Percentiles rank a stretch among this genome's conserved stretches.
These are phyloP conservation scores for Pelosia muscerda DNA, from an alignment of 2,888 invertebrate species.

Conservation along the genomic window DNA sequence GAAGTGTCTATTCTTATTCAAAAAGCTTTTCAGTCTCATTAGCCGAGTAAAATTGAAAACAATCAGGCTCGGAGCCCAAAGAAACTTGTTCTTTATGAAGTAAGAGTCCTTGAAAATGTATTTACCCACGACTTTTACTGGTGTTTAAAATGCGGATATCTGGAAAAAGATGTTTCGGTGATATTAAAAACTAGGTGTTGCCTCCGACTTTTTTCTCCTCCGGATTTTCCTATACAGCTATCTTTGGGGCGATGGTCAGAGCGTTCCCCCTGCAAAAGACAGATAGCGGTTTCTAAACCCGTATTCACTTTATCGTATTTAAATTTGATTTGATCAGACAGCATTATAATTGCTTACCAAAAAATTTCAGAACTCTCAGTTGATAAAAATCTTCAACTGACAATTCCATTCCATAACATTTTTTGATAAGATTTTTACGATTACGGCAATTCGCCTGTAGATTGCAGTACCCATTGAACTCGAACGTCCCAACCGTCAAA, in stretches of 20 bases:
- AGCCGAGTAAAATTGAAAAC: constrained; percentile 34
- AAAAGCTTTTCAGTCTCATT: constrained; percentile 39
- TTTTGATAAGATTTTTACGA: background rate
- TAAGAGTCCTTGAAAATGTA: background rate
- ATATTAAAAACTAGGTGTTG: too few species aligned
- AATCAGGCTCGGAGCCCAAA: constrained; percentile 27
- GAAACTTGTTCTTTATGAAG: constrained; percentile 5
- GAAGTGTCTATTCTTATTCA: constrained; percentile 32
- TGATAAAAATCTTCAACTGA: background rate
- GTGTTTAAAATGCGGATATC: background rate
- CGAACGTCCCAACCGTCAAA: background rate
- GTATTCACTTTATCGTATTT: too few species aligned
- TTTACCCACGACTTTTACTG: background rate
- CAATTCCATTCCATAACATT: background rate
- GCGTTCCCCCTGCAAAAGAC: too few species aligned
- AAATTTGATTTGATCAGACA: too few species aligned
- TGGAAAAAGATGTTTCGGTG: too few species aligned
- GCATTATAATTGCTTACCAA: too few species aligned
- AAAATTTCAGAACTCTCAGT: too few species aligned
- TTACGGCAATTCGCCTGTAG: background rate
- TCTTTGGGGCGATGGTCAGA: too few species aligned
- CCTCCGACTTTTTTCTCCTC: too few species aligned
- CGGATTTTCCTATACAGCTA: too few species aligned
- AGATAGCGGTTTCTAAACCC: too few species aligned
- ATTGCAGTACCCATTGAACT: background rate